Conservation (phyloP, 2,888 invertebrate genomes). For the Erynnis tages region DNA sequence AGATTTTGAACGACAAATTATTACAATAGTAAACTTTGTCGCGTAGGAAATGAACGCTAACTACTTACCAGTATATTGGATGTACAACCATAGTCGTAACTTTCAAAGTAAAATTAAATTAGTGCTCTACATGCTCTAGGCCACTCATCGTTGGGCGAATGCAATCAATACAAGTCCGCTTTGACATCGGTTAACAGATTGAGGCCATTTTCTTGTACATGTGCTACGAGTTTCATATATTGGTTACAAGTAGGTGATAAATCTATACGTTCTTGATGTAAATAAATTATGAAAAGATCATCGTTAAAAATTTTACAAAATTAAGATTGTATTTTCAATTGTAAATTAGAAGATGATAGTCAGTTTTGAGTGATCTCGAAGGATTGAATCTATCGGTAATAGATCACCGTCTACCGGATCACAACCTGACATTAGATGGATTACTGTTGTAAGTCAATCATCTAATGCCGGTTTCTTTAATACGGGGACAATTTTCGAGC, state of each 20-base stretch:
- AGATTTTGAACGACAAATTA: background rate
- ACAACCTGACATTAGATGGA: too few relatives aligned
- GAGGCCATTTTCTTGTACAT: constrained; percentile 14
- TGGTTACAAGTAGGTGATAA: background rate
- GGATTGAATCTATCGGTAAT: too few relatives aligned
- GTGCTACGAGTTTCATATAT: background rate
- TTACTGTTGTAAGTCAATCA: too few relatives aligned
- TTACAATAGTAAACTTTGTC: too few relatives aligned
- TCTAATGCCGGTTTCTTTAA: too few relatives aligned
- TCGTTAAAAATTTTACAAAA: too few relatives aligned
- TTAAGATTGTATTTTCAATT: too few relatives aligned
- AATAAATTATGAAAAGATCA: too few relatives aligned
- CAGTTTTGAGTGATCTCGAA: too few relatives aligned
- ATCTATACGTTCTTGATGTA: background rate
- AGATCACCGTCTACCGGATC: too few relatives aligned
- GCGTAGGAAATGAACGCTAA: constrained; percentile 1
- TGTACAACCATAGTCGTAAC: constrained; percentile 8
- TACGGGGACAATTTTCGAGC: too few relatives aligned
- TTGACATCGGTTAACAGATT: constrained; percentile 17
- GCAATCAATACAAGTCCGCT: constrained; percentile 20
- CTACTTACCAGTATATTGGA: constrained; percentile 4
- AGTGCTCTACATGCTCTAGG: constrained; percentile 11
- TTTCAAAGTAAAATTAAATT: constrained; percentile 2
- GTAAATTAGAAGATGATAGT: too few relatives aligned
- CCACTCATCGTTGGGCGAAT: constrained; percentile 15